Base-by-base conservation (phyloP, 2,888 invertebrate species). In the Zygogramma bicolorata region DNA sequence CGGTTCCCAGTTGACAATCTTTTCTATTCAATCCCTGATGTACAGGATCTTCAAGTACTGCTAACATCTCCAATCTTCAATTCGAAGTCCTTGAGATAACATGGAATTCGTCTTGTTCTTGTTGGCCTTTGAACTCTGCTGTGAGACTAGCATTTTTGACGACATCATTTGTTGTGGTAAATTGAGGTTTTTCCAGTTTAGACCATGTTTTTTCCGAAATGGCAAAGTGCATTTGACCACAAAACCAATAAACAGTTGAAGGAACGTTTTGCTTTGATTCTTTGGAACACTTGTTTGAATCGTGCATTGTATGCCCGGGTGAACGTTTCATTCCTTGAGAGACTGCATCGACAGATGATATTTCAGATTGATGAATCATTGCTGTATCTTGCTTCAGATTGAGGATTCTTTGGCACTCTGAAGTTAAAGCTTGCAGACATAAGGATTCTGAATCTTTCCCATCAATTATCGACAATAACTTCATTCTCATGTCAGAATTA, bases 201-300 rank as follows among this genome's bases (percentile, higher is more conserved):
- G n/a, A n/a, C n/a, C n/a, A n/a, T n/a, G n/a, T n/a, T n/a, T n/a
- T n/a, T n/a, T n/a, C n/a, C n/a, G n/a, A n/a, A n/a, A n/a, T n/a
- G n/a, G n/a, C n/a, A n/a, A n/a, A 53, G 62, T 71, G 53, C 10
- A 29, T 25, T 13, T 40, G n/a, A 10, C 42, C 49, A 22, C 31
- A 38, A 29, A 25, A 68, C 59, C 20, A 49, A 6, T 29, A 22
- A 10, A 8, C 25, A 29, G 5, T 27, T 57, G 22, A 25, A 10
- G 25, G 25, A 15, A 57, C 13, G 4, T 53, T 53, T n/a, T 22
- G 5, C 6, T 10, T 13, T 13, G 25, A n/a, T 10, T 27, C 25
- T 25, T 20, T 49, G 18, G 27, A 29, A 22, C 4, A 13, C 3
- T 22, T 25, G 13, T 20, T 10, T 25, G 2, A 20, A 57, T 15